Percentiles rank a stretch among this genome's conserved stretches.
Evolutionary conservation across 2,888 invertebrate species (phyloP).

Genomic region (Troglohyphantes excavatus): DNA sequence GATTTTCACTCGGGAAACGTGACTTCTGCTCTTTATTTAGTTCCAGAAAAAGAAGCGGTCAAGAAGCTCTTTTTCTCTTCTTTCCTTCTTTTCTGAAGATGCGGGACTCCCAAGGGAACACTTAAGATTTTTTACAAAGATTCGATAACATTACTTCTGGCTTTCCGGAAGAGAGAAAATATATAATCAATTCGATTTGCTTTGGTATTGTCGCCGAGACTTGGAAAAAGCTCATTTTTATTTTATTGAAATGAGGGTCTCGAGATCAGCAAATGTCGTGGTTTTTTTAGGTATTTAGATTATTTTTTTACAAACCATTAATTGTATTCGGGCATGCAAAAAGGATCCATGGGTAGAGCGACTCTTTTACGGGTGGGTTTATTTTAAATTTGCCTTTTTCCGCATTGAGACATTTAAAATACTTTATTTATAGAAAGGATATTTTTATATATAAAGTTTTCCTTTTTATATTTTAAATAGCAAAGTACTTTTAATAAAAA

Average conservation of each 20-base stretch:
- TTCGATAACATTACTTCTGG: constrained; percentile 27
- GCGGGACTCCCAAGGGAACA: constrained; percentile 21
- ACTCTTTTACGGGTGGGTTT: too few relatives aligned
- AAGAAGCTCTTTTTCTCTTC: constrained; percentile 4
- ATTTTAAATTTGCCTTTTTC: too few relatives aligned
- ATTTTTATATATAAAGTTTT: too few relatives aligned
- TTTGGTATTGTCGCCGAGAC: neutral
- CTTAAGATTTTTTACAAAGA: constrained; percentile 38
- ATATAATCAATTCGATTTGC: constrained; percentile 9
- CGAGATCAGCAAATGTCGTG: neutral
- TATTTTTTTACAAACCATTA: too few relatives aligned
- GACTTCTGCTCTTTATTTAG: neutral
- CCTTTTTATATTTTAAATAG: too few relatives aligned
- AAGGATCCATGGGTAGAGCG: too few relatives aligned
- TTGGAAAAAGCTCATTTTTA: neutral
- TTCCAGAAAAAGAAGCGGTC: constrained; percentile 2
- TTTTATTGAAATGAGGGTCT: neutral
- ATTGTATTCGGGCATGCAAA: too few relatives aligned
- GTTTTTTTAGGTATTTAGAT: too few relatives aligned
- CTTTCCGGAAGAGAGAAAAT: neutral
- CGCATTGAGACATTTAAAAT: too few relatives aligned
- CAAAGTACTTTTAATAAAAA: too few relatives aligned
- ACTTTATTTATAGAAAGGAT: too few relatives aligned
- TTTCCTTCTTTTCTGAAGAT: neutral
- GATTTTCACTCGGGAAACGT: constrained; percentile 5